A percentile compares a stretch with the other conserved stretches of the same genome.
Evolutionary conservation across 2,888 invertebrate genomes (phyloP).

Genomic region (Megamerina dolium): DNA sequence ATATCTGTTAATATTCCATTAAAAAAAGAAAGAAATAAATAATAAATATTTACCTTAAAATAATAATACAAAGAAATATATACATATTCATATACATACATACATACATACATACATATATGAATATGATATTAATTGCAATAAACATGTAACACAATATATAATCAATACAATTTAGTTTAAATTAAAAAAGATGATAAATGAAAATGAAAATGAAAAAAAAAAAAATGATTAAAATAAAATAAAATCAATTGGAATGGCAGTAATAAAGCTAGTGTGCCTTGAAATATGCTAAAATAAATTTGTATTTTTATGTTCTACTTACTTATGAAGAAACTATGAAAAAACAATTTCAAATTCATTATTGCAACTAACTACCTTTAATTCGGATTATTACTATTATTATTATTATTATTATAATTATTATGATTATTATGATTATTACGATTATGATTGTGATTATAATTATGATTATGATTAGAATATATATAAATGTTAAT

Average conservation of each 20-base stretch:
- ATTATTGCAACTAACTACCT: too few species aligned
- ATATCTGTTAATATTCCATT: constrained; percentile 13
- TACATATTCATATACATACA: constrained; percentile 13
- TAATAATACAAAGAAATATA: background rate
- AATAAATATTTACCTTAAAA: background rate
- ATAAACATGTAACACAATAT: too few species aligned
- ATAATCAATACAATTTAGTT: constrained; percentile 7
- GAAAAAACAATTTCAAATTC: too few species aligned
- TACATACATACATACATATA: constrained; percentile 10
- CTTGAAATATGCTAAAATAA: constrained; percentile 32
- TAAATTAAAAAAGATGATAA: constrained; percentile 2
- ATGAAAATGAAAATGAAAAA: constrained; percentile 1
- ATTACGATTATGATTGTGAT: too few species aligned
- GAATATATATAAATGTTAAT: too few species aligned
- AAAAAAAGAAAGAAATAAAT: constrained; percentile 17
- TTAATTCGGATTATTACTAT: too few species aligned
- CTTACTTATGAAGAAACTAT: too few species aligned
- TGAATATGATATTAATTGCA: constrained; percentile 10
- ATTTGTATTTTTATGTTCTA: background rate
- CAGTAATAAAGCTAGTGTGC: constrained; percentile 31
- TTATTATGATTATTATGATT: too few species aligned
- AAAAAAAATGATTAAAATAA: constrained; percentile 4
- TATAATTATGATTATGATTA: too few species aligned
- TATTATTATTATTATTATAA: too few species aligned
- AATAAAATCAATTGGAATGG: background rate